Evolutionary conservation across 2,888 invertebrate species (phyloP).

Genomic region (Drosophila robusta): DNA sequence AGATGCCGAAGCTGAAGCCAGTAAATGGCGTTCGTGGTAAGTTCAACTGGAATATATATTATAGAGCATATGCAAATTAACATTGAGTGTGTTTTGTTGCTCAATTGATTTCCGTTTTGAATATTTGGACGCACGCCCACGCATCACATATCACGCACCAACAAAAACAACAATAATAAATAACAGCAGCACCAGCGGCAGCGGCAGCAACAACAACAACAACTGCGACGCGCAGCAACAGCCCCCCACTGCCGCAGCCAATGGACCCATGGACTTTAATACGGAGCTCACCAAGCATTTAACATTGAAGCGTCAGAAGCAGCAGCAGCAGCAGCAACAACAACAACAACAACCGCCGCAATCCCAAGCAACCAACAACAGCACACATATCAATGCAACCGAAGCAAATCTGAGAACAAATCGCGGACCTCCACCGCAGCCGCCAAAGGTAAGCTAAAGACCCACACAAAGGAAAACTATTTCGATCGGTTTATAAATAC

Average conservation of each 20-base stretch:
- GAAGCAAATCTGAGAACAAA: conserved; percentile 85
- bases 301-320: conserved; percentile 84
- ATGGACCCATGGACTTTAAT: conserved; percentile 84
- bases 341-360: conserved; percentile 24
- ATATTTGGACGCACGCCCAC: conserved; percentile 49
- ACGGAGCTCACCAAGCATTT: conserved; percentile 85
- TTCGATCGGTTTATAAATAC: conserved; percentile 18
- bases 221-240: conserved; percentile 76
- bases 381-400: conserved; percentile 82
- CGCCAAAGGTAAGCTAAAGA: conserved; percentile 86
- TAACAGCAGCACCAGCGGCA: conserved; percentile 60
- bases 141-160: conserved; percentile 53
- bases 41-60: conserved; percentile 25
- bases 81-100: conserved; percentile 47
- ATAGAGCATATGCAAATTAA: conserved; percentile 41
- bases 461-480: conserved; percentile 40
- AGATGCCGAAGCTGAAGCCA: conserved; percentile 85
- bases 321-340: conserved; percentile 70
- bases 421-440: conserved; percentile 93
- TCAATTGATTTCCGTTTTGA: conserved; percentile 69
- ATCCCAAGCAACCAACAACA: conserved; percentile 52
- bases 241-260: conserved; percentile 58
- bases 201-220: conserved; percentile 69
- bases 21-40: conserved; percentile 84
- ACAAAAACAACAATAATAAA: conserved; percentile 56